Conservation (phyloP, 2,113 vertebrate species). For the Podarcis raffonei region DNA sequence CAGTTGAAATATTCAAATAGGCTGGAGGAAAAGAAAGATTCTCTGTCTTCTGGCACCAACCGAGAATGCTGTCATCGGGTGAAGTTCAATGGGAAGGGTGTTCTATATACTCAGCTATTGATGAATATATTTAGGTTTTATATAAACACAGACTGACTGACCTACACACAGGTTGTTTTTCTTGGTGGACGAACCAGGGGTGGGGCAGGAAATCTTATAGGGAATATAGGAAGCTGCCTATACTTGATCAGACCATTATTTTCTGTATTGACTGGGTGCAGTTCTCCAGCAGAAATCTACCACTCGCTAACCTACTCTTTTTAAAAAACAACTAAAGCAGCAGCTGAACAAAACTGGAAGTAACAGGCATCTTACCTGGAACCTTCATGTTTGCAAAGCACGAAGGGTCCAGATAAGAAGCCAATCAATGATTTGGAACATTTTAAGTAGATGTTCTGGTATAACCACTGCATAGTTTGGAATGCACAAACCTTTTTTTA, state of each 20-base stretch:
- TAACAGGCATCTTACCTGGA: not conserved
- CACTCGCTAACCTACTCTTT: not conserved
- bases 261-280: not conserved
- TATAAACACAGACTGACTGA: too few species aligned
- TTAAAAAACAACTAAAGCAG: not conserved
- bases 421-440: not conserved
- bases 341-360: not conserved
- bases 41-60: too few species aligned
- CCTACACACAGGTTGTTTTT: not conserved
- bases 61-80: too few species aligned
- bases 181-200: not conserved
- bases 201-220: not conserved
- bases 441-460: not conserved
- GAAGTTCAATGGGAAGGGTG: too few species aligned
- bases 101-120: too few species aligned
- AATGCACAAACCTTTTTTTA: not conserved
- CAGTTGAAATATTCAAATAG: too few species aligned
- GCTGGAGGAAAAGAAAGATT: too few species aligned
- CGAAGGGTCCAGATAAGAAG: not conserved
- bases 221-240: not conserved
- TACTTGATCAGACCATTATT: not conserved
- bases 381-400: not conserved
- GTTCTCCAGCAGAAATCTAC: not conserved
- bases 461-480: not conserved
- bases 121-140: too few species aligned